These are phyloP conservation scores for Mirza zaza DNA, from an alignment of 2,113 vertebrate species.

Conservation along the genomic window DNA sequence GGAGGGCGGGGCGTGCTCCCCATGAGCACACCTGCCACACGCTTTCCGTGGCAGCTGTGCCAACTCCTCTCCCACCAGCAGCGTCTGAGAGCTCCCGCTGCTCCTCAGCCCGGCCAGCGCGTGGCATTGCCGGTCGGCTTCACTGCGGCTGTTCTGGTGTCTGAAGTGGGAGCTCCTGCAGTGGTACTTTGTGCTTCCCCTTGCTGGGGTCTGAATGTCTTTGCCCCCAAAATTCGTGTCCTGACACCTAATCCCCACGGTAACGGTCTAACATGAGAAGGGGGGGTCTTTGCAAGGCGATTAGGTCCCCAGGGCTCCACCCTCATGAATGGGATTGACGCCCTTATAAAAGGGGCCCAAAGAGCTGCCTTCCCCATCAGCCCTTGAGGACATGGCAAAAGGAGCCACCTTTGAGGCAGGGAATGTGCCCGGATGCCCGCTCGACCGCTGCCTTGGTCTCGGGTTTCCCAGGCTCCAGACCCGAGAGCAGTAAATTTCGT, in stretches of 20 bases:
- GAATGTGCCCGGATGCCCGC: rapidly evolving
- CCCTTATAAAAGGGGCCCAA: background rate
- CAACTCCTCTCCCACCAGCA: rapidly evolving
- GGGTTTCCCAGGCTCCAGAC: background rate
- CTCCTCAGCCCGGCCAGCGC: rapidly evolving
- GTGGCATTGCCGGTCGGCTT: background rate
- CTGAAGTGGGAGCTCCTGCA: background rate
- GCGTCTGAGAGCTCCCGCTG: background rate
- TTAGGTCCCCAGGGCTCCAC: background rate
- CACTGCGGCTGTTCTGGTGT: background rate
- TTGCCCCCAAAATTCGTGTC: no score
- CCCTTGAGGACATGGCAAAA: no score
- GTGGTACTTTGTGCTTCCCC: background rate
- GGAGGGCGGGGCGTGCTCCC: rapidly evolving
- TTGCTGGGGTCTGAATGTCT: background rate
- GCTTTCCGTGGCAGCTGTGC: rapidly evolving
- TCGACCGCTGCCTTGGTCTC: no score
- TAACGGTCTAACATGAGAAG: background rate
- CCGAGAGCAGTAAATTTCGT: background rate
- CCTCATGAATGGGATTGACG: background rate
- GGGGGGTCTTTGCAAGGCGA: background rate
- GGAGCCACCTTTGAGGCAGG: background rate
- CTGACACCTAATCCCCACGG: background rate
- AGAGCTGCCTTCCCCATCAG: background rate
- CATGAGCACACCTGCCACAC: rapidly evolving